Base-by-base conservation (phyloP, 1,140 invertebrate genomes). In the Drosophila murphyi region DNA sequence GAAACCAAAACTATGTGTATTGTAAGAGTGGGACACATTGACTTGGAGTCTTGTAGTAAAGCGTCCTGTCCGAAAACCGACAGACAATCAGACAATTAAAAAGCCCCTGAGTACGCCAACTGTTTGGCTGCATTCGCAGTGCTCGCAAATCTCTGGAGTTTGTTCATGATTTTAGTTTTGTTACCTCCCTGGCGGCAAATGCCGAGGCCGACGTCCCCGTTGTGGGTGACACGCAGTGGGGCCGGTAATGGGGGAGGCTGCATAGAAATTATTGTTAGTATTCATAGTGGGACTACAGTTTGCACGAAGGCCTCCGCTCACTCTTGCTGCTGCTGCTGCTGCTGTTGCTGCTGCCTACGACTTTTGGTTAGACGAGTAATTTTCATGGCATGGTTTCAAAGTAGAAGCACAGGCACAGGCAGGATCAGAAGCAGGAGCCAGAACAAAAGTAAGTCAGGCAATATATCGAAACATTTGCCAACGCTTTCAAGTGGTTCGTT, bases 381-480 rank as follows among this genome's bases (percentile, higher is more conserved):
- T 67, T 60, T 8, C 64, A 55, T 37, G 20, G 45, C 45, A 29
- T 20, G 20, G 35, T 47, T 28, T 29, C 57, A 20, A 32, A 39
- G 50, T 8, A 32, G 32, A 28, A 60, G 20, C 43, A 47, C 31
- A 48, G 48, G 39, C 3, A 43, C 39, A 4, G 10, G 39, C 10
- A 43, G 37, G 37, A 7, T 34, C 4, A 2, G 5, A 34, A 5
- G 34, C 34, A 4, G 34, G 20, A 20, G 20, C 20, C 20, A 20
- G 20, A 20, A 20, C 20, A 20, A 34, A 34, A 34, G 34, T 3
- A 2, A 39, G 6, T 7, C 8, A 10, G 37, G 77, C 68, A 83
- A 77, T 82, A 79, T 83, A 88, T 89, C 80, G 83, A 88, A 88
- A 88, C 80, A 88, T 88, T 87, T 79, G 65, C 82, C 61, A 65